Evolutionary conservation across 92 coral and sea anemone species (phyloP).

Genomic region (Parazoanthus darwini): DNA sequence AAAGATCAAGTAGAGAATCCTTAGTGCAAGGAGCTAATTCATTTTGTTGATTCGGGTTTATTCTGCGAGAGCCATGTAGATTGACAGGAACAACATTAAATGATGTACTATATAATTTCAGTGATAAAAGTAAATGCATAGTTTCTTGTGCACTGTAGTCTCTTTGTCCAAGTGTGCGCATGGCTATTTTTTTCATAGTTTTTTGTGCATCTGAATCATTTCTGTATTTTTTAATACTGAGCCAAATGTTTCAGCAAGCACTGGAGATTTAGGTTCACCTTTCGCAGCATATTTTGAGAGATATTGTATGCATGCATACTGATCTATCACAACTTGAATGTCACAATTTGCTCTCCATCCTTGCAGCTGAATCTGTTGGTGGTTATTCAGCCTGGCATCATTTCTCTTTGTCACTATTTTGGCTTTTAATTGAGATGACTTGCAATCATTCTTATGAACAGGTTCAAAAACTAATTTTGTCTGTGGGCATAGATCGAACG

Average conservation of each 20-base stretch:
- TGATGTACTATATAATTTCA: constrained; percentile 52
- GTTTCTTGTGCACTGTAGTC: constrained; percentile 38
- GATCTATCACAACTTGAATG: constrained; percentile 44
- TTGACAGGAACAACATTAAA: constrained; percentile 49
- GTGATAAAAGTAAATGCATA: constrained; percentile 20
- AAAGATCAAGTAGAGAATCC: constrained; percentile 53
- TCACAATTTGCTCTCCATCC: constrained; percentile 55
- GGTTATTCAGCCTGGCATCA: constrained; percentile 48
- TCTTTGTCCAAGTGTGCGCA: constrained; percentile 36
- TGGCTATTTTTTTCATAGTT: constrained; percentile 18
- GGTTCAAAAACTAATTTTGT: constrained; percentile 59
- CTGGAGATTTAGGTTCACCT: constrained; percentile 48
- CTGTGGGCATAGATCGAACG: constrained; percentile 52
- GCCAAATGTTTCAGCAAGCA: constrained; percentile 39
- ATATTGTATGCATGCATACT: constrained; percentile 24
- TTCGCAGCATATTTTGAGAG: constrained; percentile 42
- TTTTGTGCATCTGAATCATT: constrained; percentile 37
- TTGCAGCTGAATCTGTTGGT: constrained; percentile 50
- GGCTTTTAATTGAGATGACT: constrained; percentile 43
- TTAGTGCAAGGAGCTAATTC: constrained; percentile 43
- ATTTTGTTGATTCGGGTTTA: constrained; percentile 40
- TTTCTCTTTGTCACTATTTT: constrained; percentile 50
- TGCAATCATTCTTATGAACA: constrained; percentile 41
- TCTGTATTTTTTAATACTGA: constrained; percentile 25
- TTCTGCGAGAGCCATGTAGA: constrained; percentile 50